phyloP scores from a whole-genome alignment of 2,888 invertebrate genomes.

The Parnassius smintheus region DNA sequence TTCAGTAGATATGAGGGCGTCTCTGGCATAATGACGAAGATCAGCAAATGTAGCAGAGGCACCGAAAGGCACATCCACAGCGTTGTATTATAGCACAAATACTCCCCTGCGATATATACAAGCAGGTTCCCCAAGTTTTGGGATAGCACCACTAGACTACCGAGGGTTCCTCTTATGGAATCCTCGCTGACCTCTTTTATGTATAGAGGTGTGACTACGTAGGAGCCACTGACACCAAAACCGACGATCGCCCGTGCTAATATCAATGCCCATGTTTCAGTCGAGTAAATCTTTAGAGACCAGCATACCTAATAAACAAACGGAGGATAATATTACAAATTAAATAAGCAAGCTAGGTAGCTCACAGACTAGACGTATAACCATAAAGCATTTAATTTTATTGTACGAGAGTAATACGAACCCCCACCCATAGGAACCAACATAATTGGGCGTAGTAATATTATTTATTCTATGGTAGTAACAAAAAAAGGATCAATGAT shows the following conservation, averaged over 20 bases:
- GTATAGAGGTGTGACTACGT: constrained; percentile 71
- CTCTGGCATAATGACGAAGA: constrained; percentile 70
- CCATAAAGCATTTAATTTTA: no score
- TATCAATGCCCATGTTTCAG: constrained; percentile 69
- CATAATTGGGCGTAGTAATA: no score
- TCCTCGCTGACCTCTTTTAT: constrained; percentile 75
- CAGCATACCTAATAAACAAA: constrained; percentile 56
- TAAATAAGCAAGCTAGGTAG: no score
- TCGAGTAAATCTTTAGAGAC: constrained; percentile 66
- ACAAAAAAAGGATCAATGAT: no score
- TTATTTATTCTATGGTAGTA: no score
- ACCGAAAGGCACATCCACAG: constrained; percentile 68
- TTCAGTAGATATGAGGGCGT: constrained; percentile 70
- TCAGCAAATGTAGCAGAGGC: constrained; percentile 61
- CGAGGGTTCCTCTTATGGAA: constrained; percentile 64
- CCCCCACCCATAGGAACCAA: no score
- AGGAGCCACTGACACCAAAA: constrained; percentile 65
- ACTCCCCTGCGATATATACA: constrained; percentile 67
- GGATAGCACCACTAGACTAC: constrained; percentile 65
- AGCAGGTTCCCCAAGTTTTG: constrained; percentile 69
- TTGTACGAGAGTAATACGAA: no score
- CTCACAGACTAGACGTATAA: no score
- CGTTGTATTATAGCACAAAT: constrained; percentile 61
- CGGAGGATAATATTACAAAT: not conserved
- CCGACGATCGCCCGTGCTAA: constrained; percentile 67